Percentiles rank a stretch among this genome's conserved stretches.
phyloP scores from a whole-genome alignment of 2,113 vertebrate species.

The Coracopsis vasa region DNA sequence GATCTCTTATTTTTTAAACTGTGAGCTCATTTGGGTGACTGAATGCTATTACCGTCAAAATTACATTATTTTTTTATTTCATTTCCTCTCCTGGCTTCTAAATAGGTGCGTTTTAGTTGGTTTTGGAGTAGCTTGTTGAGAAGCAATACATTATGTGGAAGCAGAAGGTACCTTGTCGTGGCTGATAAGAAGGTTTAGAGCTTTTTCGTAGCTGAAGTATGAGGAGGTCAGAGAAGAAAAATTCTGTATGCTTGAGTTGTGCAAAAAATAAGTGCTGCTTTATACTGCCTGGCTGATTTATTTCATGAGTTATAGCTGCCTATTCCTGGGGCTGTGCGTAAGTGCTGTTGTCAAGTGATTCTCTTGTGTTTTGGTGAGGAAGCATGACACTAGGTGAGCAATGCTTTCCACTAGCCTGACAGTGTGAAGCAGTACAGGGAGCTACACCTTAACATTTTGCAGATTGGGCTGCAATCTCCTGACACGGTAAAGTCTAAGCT shows the following conservation, averaged over 20 bases:
- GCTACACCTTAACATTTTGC: neutral
- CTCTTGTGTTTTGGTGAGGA: neutral
- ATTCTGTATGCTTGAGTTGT: neutral
- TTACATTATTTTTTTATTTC: neutral
- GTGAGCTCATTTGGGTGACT: neutral
- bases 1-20: neutral
- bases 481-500: neutral
- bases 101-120: neutral
- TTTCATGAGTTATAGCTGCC: neutral
- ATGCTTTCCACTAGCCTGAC: neutral
- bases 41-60: neutral
- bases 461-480: too few relatives aligned
- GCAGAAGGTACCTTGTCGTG: neutral
- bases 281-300: neutral
- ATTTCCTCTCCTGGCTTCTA: neutral
- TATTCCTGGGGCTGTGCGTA: neutral
- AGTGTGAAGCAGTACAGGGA: neutral
- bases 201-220: neutral
- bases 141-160: neutral
- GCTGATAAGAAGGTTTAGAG: neutral
- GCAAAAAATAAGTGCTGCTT: neutral
- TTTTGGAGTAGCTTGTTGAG: neutral
- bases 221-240: neutral
- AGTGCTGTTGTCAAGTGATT: neutral
- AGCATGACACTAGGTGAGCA: neutral